Evolutionary conservation across 1,140 invertebrate genomes (phyloP).

Genomic region (Platyscapa corneri): DNA sequence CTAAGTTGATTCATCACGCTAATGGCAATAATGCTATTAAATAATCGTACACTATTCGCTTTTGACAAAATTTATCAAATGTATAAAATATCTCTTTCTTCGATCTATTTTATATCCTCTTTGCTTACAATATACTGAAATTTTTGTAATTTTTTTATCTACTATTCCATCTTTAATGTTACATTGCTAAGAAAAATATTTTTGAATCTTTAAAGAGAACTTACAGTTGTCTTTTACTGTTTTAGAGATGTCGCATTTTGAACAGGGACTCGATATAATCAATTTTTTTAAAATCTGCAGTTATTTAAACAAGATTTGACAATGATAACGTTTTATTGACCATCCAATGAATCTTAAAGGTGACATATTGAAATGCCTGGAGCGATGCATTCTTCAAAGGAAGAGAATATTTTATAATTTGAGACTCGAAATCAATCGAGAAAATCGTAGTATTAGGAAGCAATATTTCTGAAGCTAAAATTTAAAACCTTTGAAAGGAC

Average conservation of each 20-base stretch:
- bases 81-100: too few species aligned
- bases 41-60: too few species aligned
- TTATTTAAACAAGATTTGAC: not conserved
- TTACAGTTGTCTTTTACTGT: not conserved
- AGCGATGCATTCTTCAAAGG: not conserved
- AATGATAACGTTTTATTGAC: constrained; percentile 15
- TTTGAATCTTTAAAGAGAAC: not conserved
- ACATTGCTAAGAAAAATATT: not conserved
- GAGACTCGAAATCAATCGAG: not conserved
- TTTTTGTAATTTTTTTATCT: too few species aligned
- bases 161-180: too few species aligned
- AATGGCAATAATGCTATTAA: too few species aligned
- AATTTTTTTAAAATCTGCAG: constrained; percentile 29
- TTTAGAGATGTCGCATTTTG: not conserved
- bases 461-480: not conserved
- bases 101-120: too few species aligned
- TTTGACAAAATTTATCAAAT: too few species aligned
- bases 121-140: too few species aligned
- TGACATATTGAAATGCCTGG: constrained; percentile 10
- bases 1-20: too few species aligned
- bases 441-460: constrained; percentile 2
- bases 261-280: constrained; percentile 46
- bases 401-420: not conserved
- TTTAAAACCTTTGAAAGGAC: not conserved
- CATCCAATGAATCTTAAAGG: constrained; percentile 24